A percentile compares a stretch with the other conserved stretches of the same genome.
These are phyloP conservation scores for Epinephelus cyanopodus DNA, from an alignment of 2,113 vertebrate genomes.

Conservation along the genomic window DNA sequence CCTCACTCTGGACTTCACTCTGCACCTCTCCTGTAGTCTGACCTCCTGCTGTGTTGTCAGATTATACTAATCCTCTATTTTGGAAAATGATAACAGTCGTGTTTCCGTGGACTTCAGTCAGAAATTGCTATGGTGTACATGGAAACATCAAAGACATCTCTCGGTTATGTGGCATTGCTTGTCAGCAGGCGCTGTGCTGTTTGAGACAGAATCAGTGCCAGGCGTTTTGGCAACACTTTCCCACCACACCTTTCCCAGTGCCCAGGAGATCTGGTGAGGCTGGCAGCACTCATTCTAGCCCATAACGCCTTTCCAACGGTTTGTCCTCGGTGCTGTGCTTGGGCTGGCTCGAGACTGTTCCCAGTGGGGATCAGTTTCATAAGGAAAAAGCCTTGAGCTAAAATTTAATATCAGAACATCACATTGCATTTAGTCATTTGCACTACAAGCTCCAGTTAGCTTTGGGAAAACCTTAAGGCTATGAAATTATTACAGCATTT, in stretches of 20 bases:
- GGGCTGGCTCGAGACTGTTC: constrained; percentile 11
- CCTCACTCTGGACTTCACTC: constrained; percentile 6
- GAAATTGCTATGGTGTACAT: constrained; percentile 3
- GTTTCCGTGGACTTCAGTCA: constrained; percentile 19
- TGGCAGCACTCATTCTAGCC: constrained; percentile 43
- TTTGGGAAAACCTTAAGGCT: constrained; percentile 17
- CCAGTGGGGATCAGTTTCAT: constrained; percentile 37
- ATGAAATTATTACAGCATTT: constrained; percentile 30
- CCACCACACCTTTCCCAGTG: constrained; percentile 32
- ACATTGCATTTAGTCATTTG: constrained; percentile 34
- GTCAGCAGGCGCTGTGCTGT: constrained; percentile 22
- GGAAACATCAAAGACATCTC: constrained; percentile 19
- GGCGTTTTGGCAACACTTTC: constrained; percentile 23
- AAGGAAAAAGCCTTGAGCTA: constrained; percentile 21
- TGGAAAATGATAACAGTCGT: background rate
- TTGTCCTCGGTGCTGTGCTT: constrained; percentile 28
- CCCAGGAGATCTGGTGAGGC: constrained; percentile 27
- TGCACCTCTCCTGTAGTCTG: background rate
- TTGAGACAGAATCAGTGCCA: background rate
- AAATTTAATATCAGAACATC: constrained; percentile 26
- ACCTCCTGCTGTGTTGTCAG: constrained; percentile 9
- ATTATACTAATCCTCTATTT: constrained; percentile 26
- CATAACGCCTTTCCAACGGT: constrained; percentile 40
- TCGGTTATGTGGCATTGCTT: constrained; percentile 11
- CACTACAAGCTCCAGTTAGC: constrained; percentile 9